phyloP scores from a whole-genome alignment of 2,888 invertebrate genomes.

The Agriopis marginaria region DNA sequence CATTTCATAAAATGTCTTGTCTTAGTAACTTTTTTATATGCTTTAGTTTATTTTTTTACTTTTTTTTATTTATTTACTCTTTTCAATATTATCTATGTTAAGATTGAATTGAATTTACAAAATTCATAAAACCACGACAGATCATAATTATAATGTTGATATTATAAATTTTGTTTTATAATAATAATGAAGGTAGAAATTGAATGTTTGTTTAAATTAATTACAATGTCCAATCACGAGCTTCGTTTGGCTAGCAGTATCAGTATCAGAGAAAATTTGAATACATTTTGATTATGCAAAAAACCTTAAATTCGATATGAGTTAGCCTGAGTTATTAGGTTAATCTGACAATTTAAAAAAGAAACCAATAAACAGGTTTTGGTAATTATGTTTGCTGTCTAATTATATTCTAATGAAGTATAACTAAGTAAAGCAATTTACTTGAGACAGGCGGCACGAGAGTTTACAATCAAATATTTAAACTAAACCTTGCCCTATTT shows the following conservation, averaged over 20 bases:
- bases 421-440: slow-evolving; percentile 34
- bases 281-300: background rate
- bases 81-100: too few relatives aligned
- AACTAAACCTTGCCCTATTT: slow-evolving; percentile 9
- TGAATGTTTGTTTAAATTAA: slow-evolving; percentile 5
- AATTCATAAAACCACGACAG: too few relatives aligned
- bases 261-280: background rate
- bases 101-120: too few relatives aligned
- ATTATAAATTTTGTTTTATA: background rate
- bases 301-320: background rate
- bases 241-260: background rate
- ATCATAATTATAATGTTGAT: too few relatives aligned
- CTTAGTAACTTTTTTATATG: too few relatives aligned
- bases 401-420: slow-evolving; percentile 28
- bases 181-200: background rate
- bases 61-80: too few relatives aligned
- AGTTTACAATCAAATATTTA: slow-evolving; percentile 30
- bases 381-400: slow-evolving; percentile 5
- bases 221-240: slow-evolving; percentile 2
- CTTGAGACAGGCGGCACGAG: slow-evolving; percentile 16
- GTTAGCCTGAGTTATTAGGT: background rate
- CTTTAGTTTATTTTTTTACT: too few relatives aligned
- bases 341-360: background rate
- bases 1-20: too few relatives aligned
- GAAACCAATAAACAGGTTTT: slow-evolving; percentile 19